Evolutionary conservation across 2,113 vertebrate species (phyloP).

Genomic region (Oncorhynchus masou): DNA sequence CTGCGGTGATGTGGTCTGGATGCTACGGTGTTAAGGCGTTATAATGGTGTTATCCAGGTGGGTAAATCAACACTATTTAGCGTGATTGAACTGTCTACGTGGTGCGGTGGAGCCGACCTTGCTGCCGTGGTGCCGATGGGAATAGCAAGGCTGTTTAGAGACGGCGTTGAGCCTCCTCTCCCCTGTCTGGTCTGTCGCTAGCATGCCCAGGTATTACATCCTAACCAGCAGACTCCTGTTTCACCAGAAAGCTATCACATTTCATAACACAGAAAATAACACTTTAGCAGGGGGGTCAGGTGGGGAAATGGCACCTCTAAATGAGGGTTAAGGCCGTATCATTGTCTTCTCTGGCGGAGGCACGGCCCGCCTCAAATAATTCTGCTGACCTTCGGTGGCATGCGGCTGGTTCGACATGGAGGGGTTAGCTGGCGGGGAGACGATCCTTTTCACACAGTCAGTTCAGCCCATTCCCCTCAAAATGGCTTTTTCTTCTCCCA

Average conservation of each 20-base stretch:
- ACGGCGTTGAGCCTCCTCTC: slow-evolving; percentile 63
- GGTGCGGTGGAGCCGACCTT: slow-evolving; percentile 28
- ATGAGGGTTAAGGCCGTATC: slow-evolving; percentile 84
- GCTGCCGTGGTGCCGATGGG: slow-evolving; percentile 6
- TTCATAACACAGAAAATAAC: slow-evolving; percentile 78
- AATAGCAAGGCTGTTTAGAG: slow-evolving; percentile 60
- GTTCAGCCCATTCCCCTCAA: slow-evolving; percentile 75
- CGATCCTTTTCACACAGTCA: slow-evolving; percentile 75
- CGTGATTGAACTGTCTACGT: slow-evolving; percentile 73
- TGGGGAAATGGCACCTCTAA: slow-evolving; percentile 81
- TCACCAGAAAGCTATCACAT: slow-evolving; percentile 77
- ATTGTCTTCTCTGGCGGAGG: slow-evolving; percentile 77
- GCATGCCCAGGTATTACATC: slow-evolving; percentile 72
- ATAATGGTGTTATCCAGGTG: slow-evolving; percentile 56
- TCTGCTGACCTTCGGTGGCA: slow-evolving; percentile 77
- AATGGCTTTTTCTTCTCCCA: slow-evolving; percentile 83
- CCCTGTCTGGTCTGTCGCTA: slow-evolving; percentile 39
- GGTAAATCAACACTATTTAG: slow-evolving; percentile 70
- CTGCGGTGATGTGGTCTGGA: slow-evolving; percentile 17
- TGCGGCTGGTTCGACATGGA: slow-evolving; percentile 76
- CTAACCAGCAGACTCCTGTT: slow-evolving; percentile 69
- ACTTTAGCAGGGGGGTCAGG: slow-evolving; percentile 77
- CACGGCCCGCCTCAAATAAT: slow-evolving; percentile 83
- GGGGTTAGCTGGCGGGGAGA: slow-evolving; percentile 76
- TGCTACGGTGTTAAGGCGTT: slow-evolving; percentile 40